Base-by-base conservation (phyloP, 2,113 vertebrate species). In the Physeter macrocephalus region DNA sequence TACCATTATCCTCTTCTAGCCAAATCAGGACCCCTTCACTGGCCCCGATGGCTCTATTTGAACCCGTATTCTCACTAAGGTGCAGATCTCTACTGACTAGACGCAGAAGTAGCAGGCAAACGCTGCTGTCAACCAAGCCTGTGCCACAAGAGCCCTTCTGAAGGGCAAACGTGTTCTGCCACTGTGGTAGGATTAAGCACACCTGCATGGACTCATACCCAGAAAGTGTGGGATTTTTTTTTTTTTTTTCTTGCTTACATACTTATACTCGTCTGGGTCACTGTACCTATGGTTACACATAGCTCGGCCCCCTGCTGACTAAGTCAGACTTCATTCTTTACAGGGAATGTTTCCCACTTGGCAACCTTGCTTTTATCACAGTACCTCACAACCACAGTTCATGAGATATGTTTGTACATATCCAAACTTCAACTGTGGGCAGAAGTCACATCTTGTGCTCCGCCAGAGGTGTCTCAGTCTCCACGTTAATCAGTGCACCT, bases 31-130 rank as follows among this genome's bases (percentile, higher is more conserved):
- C 13, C 18, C 74, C 5, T 36, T 36, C 17, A 4, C 23, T 46
- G 21, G 54, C 54, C 9, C 3, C 11, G 8, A 1, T 2, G 43
- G 49, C 20, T 78, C 1, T 29, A 3, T 66, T 29, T 86, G 20
- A 74, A 3, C 0, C 1, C 36, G 29, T 34, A 2, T 18, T 61
- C 13, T 4, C 27, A 57, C 29, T 8, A 2, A 83, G n/a, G 13
- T 11, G 2, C 1, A 69, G 14, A 54, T 67, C 8, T 78, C 84
- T 27, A 29, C 2, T 5, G 3, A 34, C 34, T 62, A 46, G 14
- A 21, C 29, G 23, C 75, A 78, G 46, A 54, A 20, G n/a, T n/a
- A 23, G 21, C 2, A 62, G 61, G 29, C 41, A 29, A 62, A 29
- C 6, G 54, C 34, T 72, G n/a, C 18, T 78, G 14, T 52, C 31